Base-by-base conservation (phyloP, 2,113 vertebrate species). In the Typhlomys cinereus region DNA sequence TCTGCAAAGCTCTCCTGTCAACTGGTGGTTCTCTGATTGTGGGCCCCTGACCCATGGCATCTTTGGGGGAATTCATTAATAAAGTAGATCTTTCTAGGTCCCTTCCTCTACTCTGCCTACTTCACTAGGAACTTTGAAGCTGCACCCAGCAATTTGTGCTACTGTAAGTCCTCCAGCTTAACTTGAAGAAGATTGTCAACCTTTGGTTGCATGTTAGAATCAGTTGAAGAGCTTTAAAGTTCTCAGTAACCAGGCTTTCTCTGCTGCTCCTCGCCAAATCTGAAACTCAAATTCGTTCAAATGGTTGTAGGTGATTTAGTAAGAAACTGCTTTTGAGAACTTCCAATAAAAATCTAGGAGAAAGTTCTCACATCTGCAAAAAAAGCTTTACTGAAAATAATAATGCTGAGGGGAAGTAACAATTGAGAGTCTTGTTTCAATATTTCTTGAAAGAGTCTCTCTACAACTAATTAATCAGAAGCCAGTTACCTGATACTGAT, bases 381-480 rank as follows among this genome's bases (percentile, higher is more conserved):
- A 39, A 80, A 67, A 92, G 61, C 70, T 41, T 59, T 81, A 73
- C 6, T 39, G 5, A 48, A n/a, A 52, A 71, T 54, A 13, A 82
- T 52, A 44, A 27, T 81, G 67, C 36, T 62, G 70, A 81, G 6
- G 2, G 27, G 57, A 61, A 36, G 20, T n/a, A 48, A n/a, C n/a
- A 62, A 8, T 61, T 78, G 9, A 11, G 20, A 21, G 4, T 90
- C 57, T 89, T 46, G 57, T 81, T 62, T 81, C 88, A 18, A 66
- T 85, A 54, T 31, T 88, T 86, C 46, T 89, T 88, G 27, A 88
- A 71, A 27, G 64, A 85, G 13, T 71, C 50, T 83, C 80, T 82
- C 2, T n/a, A 20, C 18, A 69, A 78, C 48, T 57, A 57, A 48
- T 74, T 70, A 50, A 44, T 78, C 34, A 84, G 81, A 92, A 59